Evolutionary conservation across 2,113 vertebrate genomes (phyloP), one percentile per base, ranked within the genome.

Genomic region (Sialia sialis): DNA sequence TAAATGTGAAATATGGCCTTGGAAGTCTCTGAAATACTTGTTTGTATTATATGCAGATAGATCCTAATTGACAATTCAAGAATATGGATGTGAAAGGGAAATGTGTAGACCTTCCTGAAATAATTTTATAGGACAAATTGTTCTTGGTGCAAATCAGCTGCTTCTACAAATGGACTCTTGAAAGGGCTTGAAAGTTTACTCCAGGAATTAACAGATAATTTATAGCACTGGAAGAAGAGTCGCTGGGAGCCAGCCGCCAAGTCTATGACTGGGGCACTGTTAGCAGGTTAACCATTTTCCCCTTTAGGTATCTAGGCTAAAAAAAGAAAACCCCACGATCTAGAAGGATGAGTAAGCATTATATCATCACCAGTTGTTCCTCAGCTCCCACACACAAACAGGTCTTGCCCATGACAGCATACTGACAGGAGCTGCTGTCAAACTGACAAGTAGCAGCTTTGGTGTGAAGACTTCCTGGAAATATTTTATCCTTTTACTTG

Each of bases 301-400:
- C 44, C 39, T 62, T 59, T 51, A 76, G 78, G 58, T 87, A 87
- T 48, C 15, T 21, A 29, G n/a, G 51, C 70, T 94, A 79, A 82
- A 95, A 89, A 66, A 80, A 84, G 72, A 75, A 84, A 90, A 84
- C 2, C n/a, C 46, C 63, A 46, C 13, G 0, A 83, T 85, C 25
- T 69, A 20, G 79, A 77, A 68, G 85, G 70, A 88, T 95, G 89
- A 94, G 72, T 84, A 85, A 95, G 89, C 52, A 63, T 87, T 90
- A 17, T 91, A 59, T 93, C 91, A 94, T 81, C 11, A 1, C 38
- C 34, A 82, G 77, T 93, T 94, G 91, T 87, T 91, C 92, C 80
- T 94, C 79, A 39, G 83, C 79, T 92, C 96, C 86, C 83, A 67
- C 83, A 58, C 84, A 52, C 48, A 85, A 94, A 85, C 55, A 91